Percentiles rank a stretch among this genome's conserved stretches.
Conservation (phyloP, 37 sponge, comb jelly and placozoan species). For the Agelas oroides region DNA sequence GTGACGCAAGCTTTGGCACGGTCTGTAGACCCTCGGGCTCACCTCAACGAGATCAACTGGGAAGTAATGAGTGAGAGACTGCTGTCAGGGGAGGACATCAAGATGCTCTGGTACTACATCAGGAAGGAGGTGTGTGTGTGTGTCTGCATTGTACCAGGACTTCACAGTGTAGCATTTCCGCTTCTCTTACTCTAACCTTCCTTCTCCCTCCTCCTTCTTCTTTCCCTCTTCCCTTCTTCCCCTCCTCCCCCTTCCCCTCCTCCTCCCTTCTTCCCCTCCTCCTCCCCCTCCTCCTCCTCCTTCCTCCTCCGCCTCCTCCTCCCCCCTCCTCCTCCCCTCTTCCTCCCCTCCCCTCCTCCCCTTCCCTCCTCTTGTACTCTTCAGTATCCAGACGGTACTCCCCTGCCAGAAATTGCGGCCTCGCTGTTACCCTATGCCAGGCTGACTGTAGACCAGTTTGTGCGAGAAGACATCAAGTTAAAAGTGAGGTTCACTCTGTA, state of each 20-base stretch:
- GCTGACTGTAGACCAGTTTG: conserved; percentile 3
- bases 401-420: conserved; percentile 1
- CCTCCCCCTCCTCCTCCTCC: conserved; percentile 5
- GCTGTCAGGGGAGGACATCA: conserved; percentile 14
- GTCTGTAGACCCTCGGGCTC: conserved; percentile 11
- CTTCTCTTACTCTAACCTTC: too few relatives aligned
- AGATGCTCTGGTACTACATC: conserved; percentile 42
- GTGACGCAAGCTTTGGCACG: conserved; percentile 1
- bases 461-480: conserved; percentile 18
- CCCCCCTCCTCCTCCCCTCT: conserved; percentile 1
- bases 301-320: too few relatives aligned
- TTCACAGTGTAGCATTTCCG: too few relatives aligned
- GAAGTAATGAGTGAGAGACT: not conserved
- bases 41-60: conserved; percentile 22
- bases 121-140: conserved; percentile 22
- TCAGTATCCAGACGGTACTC: conserved; percentile 12
- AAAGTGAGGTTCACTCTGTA: too few relatives aligned
- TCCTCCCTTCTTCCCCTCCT: too few relatives aligned
- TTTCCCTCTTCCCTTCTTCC: too few relatives aligned
- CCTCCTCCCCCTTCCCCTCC: conserved; percentile 4
- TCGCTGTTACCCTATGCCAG: not conserved
- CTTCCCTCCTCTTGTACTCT: not conserved
- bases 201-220: conserved; percentile 9
- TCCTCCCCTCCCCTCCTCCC: too few relatives aligned
- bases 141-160: too few relatives aligned